Percentiles rank a stretch among this genome's conserved stretches.
phyloP scores from a whole-genome alignment of 2,888 invertebrate genomes.

The Pterobdella sp. region DNA sequence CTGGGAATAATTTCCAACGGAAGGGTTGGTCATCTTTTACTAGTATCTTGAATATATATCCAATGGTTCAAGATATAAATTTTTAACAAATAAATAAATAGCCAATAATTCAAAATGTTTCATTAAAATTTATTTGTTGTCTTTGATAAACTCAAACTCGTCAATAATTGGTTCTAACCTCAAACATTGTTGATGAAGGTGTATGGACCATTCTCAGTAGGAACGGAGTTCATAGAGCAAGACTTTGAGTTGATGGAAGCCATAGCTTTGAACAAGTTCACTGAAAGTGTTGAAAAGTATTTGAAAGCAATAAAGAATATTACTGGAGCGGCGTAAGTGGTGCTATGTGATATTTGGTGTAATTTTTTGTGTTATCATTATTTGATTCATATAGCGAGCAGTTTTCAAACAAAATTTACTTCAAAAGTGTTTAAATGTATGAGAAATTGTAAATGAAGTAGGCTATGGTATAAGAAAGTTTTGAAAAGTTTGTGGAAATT shows the following conservation, averaged over 20 bases:
- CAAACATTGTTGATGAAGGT: no score
- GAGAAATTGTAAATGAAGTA: no score
- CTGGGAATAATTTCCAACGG: constrained; percentile 78
- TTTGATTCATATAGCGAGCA: background rate
- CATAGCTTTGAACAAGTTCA: constrained; percentile 51
- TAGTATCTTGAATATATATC: background rate
- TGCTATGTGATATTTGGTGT: constrained; percentile 29
- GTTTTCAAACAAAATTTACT: background rate
- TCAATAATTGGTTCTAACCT: no score
- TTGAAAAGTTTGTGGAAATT: no score
- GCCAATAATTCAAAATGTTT: no score
- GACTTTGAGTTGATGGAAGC: constrained; percentile 79
- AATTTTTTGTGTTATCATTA: background rate
- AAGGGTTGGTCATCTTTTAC: constrained; percentile 55
- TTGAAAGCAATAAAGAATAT: constrained; percentile 36
- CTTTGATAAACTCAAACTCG: no score
- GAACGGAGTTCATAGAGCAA: constrained; percentile 72
- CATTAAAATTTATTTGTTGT: no score
- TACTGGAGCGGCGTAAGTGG: no score
- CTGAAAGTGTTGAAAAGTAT: constrained; percentile 40
- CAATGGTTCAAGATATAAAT: background rate
- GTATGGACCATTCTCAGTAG: constrained; percentile 69
- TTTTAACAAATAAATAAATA: no score
- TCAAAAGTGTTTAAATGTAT: background rate
- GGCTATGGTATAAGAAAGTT: no score